These are phyloP conservation scores for Orussus abietinus DNA, from an alignment of 1,140 invertebrate genomes.

Conservation along the genomic window DNA sequence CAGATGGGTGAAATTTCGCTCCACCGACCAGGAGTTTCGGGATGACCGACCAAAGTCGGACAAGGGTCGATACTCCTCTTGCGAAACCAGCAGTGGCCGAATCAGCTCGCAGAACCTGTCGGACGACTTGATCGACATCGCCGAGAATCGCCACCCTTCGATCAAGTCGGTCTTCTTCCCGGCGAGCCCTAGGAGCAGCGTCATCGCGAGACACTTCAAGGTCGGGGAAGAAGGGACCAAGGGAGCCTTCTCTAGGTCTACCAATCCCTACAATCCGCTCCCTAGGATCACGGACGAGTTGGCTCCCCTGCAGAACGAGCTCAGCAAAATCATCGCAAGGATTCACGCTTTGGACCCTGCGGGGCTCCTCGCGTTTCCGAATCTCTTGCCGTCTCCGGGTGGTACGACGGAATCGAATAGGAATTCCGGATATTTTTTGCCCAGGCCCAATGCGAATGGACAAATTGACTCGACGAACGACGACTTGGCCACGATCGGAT, in stretches of 20 bases:
- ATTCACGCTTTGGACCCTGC: constrained; percentile 23
- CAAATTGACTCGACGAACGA: too few relatives aligned
- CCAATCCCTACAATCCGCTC: constrained; percentile 19
- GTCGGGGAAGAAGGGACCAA: not conserved
- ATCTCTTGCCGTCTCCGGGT: too few relatives aligned
- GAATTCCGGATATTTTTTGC: too few relatives aligned
- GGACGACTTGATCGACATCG: constrained; percentile 21
- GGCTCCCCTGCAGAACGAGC: constrained; percentile 18
- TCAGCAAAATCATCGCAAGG: constrained; percentile 24
- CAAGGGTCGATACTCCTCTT: not conserved
- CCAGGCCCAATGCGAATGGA: too few relatives aligned
- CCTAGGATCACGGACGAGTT: constrained; percentile 28
- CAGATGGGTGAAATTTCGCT: too few relatives aligned
- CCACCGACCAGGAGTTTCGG: not conserved
- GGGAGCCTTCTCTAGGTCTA: not conserved
- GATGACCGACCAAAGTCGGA: not conserved
- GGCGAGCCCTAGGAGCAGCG: constrained; percentile 1
- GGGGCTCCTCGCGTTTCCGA: too few relatives aligned
- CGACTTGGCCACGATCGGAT: too few relatives aligned
- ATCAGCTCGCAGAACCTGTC: not conserved
- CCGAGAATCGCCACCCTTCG: constrained; percentile 21
- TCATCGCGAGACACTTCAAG: not conserved
- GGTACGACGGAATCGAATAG: too few relatives aligned
- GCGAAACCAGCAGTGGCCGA: not conserved
- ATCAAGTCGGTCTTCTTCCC: constrained; percentile 26